These are phyloP conservation scores for Caenorhabditis imperialis DNA, from an alignment of 2,888 invertebrate species.

Conservation along the genomic window DNA sequence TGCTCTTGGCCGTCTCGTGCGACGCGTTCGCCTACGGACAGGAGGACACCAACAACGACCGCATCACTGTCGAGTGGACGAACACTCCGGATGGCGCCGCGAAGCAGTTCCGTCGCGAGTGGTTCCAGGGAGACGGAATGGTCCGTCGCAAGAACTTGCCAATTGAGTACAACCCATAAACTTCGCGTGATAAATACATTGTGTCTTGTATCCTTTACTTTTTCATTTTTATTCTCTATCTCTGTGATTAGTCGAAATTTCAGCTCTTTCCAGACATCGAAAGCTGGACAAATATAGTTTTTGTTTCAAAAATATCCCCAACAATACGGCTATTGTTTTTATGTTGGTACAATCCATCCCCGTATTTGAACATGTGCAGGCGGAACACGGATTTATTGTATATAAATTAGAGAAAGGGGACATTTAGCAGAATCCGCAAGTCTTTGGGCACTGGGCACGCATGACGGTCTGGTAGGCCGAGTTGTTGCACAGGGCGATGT, in stretches of 20 bases:
- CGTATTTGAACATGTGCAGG: slow-evolving; percentile 33
- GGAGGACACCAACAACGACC: slow-evolving; percentile 66
- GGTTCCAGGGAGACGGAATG: slow-evolving; percentile 70
- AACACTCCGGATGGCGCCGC: slow-evolving; percentile 64
- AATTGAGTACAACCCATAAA: slow-evolving; percentile 58
- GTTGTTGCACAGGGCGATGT: slow-evolving; percentile 28
- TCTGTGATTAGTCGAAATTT: slow-evolving; percentile 5
- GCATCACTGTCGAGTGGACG: slow-evolving; percentile 67
- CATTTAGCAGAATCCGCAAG: slow-evolving; percentile 37
- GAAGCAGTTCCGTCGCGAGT: slow-evolving; percentile 65
- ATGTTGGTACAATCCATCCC: slow-evolving; percentile 32
- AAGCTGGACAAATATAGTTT: slow-evolving; percentile 40
- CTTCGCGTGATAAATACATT: no score
- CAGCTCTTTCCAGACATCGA: background rate
- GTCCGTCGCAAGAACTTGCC: slow-evolving; percentile 65
- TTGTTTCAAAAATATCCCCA: slow-evolving; percentile 53
- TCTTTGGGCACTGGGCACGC: slow-evolving; percentile 36
- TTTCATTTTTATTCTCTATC: slow-evolving; percentile 18
- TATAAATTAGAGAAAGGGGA: slow-evolving; percentile 32
- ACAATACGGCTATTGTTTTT: slow-evolving; percentile 52
- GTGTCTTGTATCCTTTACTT: no score
- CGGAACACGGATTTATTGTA: slow-evolving; percentile 18
- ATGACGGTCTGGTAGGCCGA: slow-evolving; percentile 30
- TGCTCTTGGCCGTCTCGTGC: slow-evolving; percentile 57
- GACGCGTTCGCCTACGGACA: slow-evolving; percentile 58